These are phyloP conservation scores for Cenopis cana DNA, from an alignment of 2,888 invertebrate genomes.

Conservation along the genomic window DNA sequence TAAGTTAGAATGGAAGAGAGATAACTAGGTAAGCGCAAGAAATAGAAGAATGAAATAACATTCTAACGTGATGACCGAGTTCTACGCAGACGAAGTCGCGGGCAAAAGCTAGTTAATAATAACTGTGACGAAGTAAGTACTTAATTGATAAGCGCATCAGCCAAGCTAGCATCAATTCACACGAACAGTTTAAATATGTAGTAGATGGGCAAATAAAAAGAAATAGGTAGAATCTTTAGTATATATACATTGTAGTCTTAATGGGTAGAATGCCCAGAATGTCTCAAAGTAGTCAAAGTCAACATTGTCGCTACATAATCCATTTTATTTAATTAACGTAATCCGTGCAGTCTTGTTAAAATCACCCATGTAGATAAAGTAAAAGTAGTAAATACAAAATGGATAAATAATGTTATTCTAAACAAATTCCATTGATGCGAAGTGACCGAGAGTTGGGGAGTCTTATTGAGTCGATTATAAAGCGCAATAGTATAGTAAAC, in stretches of 20 bases:
- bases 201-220: too few relatives aligned
- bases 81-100: too few relatives aligned
- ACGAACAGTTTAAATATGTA: not conserved
- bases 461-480: constrained; percentile 2
- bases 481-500: constrained; percentile 27
- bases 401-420: not conserved
- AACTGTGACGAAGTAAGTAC: not conserved
- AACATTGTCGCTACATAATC: too few relatives aligned
- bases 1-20: too few relatives aligned
- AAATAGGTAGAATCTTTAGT: too few relatives aligned
- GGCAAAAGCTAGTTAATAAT: too few relatives aligned
- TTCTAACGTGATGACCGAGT: too few relatives aligned
- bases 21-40: too few relatives aligned
- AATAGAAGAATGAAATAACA: too few relatives aligned
- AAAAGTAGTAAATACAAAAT: not conserved
- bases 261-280: not conserved
- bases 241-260: too few relatives aligned
- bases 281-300: not conserved
- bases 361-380: not conserved
- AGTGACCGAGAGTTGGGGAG: constrained; percentile 6
- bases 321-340: too few relatives aligned
- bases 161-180: not conserved
- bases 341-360: not conserved
- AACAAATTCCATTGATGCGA: constrained; percentile 19
- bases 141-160: not conserved